Conservation (phyloP, 2,888 invertebrate species). For the Ochropleura plecta region DNA sequence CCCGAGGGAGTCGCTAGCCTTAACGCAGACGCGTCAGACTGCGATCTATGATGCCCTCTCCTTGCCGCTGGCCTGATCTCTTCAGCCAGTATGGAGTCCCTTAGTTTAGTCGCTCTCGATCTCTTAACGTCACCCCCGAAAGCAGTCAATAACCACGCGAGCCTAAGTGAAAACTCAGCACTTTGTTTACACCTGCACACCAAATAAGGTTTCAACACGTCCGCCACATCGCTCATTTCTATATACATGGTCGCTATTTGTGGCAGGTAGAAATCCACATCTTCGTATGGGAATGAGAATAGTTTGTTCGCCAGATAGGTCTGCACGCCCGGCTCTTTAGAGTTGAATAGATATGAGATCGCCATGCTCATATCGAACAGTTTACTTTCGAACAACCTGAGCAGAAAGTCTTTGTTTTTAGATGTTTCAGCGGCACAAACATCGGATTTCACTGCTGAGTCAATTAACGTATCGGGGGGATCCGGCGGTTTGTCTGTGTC, state of each 20-base stretch:
- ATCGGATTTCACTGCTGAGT: constrained; percentile 79
- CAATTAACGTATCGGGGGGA: constrained; percentile 80
- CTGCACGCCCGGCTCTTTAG: constrained; percentile 99
- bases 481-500: constrained; percentile 90
- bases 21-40: constrained; percentile 95
- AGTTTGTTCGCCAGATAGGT: constrained; percentile 99
- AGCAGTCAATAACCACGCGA: constrained; percentile 99
- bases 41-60: constrained; percentile 92
- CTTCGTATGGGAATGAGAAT: constrained; percentile 97
- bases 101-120: constrained; percentile 84
- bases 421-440: constrained; percentile 81
- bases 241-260: constrained; percentile 99
- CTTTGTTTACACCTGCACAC: constrained; percentile 95
- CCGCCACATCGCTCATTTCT: constrained; percentile 99
- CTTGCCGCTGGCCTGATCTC: constrained; percentile 87
- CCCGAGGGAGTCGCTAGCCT: constrained; percentile 89
- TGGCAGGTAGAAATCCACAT: constrained; percentile 99
- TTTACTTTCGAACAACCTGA: constrained; percentile 98
- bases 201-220: constrained; percentile 90
- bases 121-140: constrained; percentile 93
- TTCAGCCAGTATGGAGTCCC: constrained; percentile 86
- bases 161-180: constrained; percentile 98
- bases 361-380: constrained; percentile 99
- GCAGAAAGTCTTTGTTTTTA: constrained; percentile 92
- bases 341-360: constrained; percentile 99